Base-by-base conservation (phyloP, 2,888 invertebrate species). In the Biston stratarius region DNA sequence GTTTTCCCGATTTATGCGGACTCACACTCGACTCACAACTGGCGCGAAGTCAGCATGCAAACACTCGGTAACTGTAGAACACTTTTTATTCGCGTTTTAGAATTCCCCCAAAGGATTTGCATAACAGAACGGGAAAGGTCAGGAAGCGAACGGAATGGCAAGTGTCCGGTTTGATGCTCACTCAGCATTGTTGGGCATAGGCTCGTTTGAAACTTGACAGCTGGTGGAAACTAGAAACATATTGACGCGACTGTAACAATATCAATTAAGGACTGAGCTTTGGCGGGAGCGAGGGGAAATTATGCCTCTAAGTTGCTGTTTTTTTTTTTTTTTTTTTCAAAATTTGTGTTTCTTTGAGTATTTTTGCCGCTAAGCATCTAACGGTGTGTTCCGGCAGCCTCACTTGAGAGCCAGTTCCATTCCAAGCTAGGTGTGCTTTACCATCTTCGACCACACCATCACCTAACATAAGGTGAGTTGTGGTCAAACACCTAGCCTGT, bases 71-170 rank as follows among this genome's bases (percentile, higher is more conserved):
- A 91, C 92, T 92, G 82, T 81, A 78, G 78, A 89, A 91, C 89
- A 92, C 91, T 92, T 94, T 94, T 94, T 93, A 91, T 92, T 94
- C 91, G 82, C 83, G 84, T 88, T 89, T 83, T 91, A 84, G 86
- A 87, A 90, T 91, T 94, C 90, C 92, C 90, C 88, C 80, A 81
- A 83, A 83, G 80, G 86, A 93, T 94, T 94, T 93, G 92, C 94
- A 94, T 94, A 94, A 91, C 92, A 90, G 87, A 92, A 88, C 91
- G 88, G 90, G 91, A 90, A 92, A 93, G 94, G 94, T 94, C 93
- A 93, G 93, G 85, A 93, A 93, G 91, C 90, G 93, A 91, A 92
- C 85, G 83, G 86, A 91, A 91, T 90, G 90, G 91, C 91, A 92
- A 93, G 91, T 90, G 92, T 91, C 91, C 90, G 86, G 87, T 86